Percentiles rank a stretch among this genome's conserved stretches.
phyloP scores from a whole-genome alignment of 1,140 invertebrate species.

The Formica selysi region DNA sequence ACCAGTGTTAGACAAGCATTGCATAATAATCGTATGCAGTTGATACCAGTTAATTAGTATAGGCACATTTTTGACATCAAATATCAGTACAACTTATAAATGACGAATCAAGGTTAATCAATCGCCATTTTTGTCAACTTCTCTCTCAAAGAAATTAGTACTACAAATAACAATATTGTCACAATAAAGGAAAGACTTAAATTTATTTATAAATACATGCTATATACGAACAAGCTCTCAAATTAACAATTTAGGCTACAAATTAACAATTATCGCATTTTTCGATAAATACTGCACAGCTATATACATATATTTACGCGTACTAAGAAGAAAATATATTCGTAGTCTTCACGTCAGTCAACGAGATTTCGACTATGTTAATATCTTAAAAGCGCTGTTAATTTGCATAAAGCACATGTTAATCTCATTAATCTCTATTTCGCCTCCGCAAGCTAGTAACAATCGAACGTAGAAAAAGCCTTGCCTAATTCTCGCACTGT shows the following conservation, averaged over 20 bases:
- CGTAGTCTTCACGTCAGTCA: conserved; percentile 28
- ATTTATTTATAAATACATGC: conserved; percentile 16
- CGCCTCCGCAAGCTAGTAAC: conserved; percentile 4
- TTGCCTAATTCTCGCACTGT: not conserved
- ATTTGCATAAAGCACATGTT: conserved; percentile 59
- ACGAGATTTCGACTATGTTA: not conserved
- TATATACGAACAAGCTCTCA: conserved; percentile 10
- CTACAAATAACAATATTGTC: conserved; percentile 12
- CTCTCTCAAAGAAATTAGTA: not conserved
- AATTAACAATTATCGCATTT: conserved; percentile 27
- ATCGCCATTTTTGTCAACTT: not conserved
- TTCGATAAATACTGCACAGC: conserved; percentile 27
- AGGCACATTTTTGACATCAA: conserved; percentile 38
- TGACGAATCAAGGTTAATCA: conserved; percentile 10
- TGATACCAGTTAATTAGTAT: conserved; percentile 10
- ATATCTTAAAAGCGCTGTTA: conserved; percentile 63
- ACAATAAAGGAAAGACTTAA: not conserved
- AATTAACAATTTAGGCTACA: not conserved
- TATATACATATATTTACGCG: not conserved
- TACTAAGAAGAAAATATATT: conserved; percentile 2
- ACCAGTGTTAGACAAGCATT: conserved; percentile 59
- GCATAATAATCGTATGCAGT: conserved; percentile 31
- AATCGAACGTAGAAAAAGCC: conserved; percentile 35
- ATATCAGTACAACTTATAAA: conserved; percentile 12
- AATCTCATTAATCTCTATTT: conserved; percentile 44